Percentiles rank a stretch among this genome's conserved stretches.
Conservation (phyloP, 2,113 vertebrate genomes). For the Pachyramphus minor region DNA sequence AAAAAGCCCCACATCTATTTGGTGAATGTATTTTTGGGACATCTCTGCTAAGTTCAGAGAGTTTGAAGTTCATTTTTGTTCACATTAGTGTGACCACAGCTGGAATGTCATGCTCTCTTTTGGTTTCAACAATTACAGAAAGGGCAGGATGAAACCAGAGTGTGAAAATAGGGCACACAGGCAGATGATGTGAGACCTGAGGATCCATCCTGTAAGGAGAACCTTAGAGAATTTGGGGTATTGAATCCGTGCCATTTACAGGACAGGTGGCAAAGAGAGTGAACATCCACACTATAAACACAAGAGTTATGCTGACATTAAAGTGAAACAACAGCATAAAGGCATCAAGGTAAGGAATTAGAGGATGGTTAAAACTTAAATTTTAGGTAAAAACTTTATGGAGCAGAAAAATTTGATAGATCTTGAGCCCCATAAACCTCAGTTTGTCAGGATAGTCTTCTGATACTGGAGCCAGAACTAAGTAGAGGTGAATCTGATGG, state of each 20-base stretch:
- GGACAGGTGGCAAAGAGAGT: neutral
- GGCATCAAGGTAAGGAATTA: neutral
- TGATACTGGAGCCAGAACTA: neutral
- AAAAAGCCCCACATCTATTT: neutral
- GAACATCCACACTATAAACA: neutral
- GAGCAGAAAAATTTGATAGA: neutral
- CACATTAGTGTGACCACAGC: neutral
- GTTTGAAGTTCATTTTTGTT: constrained; percentile 16
- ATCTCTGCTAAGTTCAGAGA: neutral
- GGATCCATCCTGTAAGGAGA: neutral
- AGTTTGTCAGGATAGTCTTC: neutral
- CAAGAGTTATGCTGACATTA: neutral
- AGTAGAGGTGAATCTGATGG: neutral
- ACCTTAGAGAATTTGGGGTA: neutral
- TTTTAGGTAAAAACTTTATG: neutral
- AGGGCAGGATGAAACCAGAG: neutral
- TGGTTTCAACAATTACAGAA: neutral
- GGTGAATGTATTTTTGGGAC: neutral
- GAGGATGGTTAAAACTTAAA: neutral
- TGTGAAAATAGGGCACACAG: neutral
- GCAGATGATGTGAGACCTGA: neutral
- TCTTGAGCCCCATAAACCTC: neutral
- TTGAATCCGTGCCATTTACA: neutral
- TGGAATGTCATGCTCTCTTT: neutral
- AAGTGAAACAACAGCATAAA: neutral